Evolutionary conservation across 1,140 invertebrate genomes (phyloP).

Genomic region (Hyles vespertilio): DNA sequence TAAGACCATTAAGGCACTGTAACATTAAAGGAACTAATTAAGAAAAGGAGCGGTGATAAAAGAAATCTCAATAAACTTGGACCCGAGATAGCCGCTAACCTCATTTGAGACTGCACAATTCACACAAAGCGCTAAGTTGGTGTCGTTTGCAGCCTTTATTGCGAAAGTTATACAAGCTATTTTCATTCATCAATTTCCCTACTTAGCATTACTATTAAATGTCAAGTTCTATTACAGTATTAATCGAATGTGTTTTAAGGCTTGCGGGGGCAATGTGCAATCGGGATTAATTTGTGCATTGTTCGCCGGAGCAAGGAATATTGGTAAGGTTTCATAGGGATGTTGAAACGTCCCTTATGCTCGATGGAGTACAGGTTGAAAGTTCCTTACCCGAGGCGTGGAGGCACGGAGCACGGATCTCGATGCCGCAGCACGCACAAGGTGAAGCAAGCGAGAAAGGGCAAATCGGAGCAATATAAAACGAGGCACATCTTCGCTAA

Average conservation of each 20-base stretch:
- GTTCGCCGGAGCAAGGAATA: no score
- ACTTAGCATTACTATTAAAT: not conserved
- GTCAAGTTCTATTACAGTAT: not conserved
- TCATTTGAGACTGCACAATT: conserved; percentile 4
- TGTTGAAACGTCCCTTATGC: no score
- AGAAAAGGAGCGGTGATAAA: no score
- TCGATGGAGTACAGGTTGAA: not conserved
- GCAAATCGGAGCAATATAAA: conserved; percentile 69
- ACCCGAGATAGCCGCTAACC: no score
- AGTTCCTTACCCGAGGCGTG: conserved; percentile 40
- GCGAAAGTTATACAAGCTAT: conserved; percentile 9
- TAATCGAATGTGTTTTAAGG: no score
- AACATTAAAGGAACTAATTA: no score
- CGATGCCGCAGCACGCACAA: conserved; percentile 59
- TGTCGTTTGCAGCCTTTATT: conserved; percentile 15
- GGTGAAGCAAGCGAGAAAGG: conserved; percentile 71
- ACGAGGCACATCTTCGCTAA: conserved; percentile 59
- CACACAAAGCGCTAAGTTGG: conserved; percentile 17
- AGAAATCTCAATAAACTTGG: no score
- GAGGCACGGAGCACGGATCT: conserved; percentile 38
- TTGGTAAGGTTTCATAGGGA: no score
- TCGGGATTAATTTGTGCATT: no score
- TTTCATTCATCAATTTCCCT: not conserved
- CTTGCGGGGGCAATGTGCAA: no score
- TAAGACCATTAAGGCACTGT: no score